Base-by-base conservation (phyloP, 2,888 invertebrate species). In the Ennomos quercinarius region DNA sequence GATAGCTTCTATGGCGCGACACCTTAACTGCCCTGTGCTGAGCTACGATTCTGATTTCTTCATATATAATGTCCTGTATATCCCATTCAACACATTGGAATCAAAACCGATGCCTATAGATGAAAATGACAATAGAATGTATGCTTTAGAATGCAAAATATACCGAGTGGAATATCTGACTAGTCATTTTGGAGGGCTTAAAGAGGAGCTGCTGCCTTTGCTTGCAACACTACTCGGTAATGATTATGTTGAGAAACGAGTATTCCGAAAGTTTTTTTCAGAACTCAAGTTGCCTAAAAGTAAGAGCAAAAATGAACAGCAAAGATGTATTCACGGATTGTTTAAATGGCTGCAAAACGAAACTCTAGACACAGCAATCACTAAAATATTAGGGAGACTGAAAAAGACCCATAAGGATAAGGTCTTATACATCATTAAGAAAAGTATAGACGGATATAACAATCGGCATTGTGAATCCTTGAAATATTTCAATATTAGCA, bases 21-120 rank as follows among this genome's bases (percentile, higher is more conserved):
- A 94, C 56, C 88, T 98, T 2, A 91, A 95, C 40, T 98, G 98
- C 73, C 98, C 98, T 0, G 96, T 99, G 2, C 82, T 99, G 4
- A 98, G 98, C 76, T 97, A 96, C 71, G 99, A 99, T 86, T 98
- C 98, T 0, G 99, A 99, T 87, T 99, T 98, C 87, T 98, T 95
- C 76, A 95, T 99, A 66, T 97, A 96, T 84, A 96, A 97, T 86
- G 95, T 97, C 0, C 86, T 93, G 1, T 98, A 97, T 71, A 96
- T 99, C 66, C 97, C 97, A 0, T 95, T 97, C 66, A 92, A 94
- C 36, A 95, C 95, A 27, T 77, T 97, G 10, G 93, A 95, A 5
- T 82, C 93, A 8, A 93, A 93, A 77, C 82, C 89, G 8, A 81
- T 73, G 43, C 68, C 69, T 1, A 64, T 84, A 38, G 78, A 80